A percentile compares a stretch with the other conserved stretches of the same genome.
Evolutionary conservation across 2,797 vertebrate species (phyloP).

Genomic region (Paramormyrops hopkinsi): DNA sequence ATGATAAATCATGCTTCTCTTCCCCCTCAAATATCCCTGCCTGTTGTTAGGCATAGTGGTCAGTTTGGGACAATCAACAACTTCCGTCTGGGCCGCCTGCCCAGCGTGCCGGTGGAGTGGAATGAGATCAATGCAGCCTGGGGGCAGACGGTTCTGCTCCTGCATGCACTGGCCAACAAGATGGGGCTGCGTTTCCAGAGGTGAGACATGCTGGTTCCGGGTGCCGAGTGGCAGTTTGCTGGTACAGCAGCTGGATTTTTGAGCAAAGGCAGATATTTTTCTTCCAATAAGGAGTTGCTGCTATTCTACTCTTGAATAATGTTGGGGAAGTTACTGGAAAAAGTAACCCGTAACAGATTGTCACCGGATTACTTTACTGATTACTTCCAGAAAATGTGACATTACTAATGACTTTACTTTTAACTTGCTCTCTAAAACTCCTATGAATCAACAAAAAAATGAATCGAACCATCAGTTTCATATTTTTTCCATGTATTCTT

Average conservation of each 20-base stretch:
- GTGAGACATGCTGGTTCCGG: constrained; percentile 44
- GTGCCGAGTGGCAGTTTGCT: background rate
- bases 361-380: background rate
- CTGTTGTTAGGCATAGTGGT: constrained; percentile 89
- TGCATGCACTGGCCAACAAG: constrained; percentile 93
- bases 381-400: background rate
- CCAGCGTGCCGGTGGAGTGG: constrained; percentile 96
- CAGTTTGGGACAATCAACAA: constrained; percentile 99
- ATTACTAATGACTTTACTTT: background rate
- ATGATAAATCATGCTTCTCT: background rate
- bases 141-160: constrained; percentile 93
- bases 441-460: background rate
- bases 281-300: background rate
- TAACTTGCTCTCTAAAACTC: background rate
- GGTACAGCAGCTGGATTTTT: background rate
- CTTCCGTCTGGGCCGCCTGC: constrained; percentile 90
- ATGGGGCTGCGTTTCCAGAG: constrained; percentile 95
- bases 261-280: background rate
- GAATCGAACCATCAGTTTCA: background rate
- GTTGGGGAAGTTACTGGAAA: background rate
- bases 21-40: constrained; percentile 53
- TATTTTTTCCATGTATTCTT: background rate
- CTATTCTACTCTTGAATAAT: background rate
- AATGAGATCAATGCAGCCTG: constrained; percentile 98
- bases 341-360: background rate